Conservation (phyloP, 2,113 vertebrate species). For the Motacilla tschutschensis region DNA sequence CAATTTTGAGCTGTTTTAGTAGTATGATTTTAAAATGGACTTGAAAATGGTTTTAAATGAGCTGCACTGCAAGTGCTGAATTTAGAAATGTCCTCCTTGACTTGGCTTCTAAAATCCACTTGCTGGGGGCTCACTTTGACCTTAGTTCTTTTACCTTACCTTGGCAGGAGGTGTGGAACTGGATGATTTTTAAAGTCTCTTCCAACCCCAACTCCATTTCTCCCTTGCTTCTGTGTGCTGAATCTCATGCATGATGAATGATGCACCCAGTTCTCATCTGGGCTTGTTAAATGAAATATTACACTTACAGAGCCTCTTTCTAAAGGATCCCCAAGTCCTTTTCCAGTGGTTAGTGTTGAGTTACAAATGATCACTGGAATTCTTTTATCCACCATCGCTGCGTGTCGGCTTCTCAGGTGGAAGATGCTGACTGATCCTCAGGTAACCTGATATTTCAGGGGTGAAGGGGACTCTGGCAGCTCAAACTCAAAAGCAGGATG, state of each 20-base stretch:
- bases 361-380: background rate
- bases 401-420: background rate
- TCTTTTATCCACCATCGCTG: fast-evolving
- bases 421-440: background rate
- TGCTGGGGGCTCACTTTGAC: background rate
- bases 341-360: background rate
- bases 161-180: background rate
- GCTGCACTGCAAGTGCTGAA: background rate
- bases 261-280: background rate
- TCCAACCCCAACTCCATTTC: background rate
- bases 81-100: background rate
- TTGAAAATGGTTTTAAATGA: background rate
- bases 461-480: background rate
- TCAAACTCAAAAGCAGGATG: background rate
- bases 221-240: background rate
- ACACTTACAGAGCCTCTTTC: background rate
- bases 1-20: background rate
- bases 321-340: background rate
- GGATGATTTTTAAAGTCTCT: background rate
- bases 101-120: background rate
- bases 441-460: background rate
- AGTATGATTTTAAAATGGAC: background rate
- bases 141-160: background rate
- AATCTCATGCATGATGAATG: background rate
- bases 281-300: background rate